Evolutionary conservation across 2,113 vertebrate species (phyloP).

Genomic region (Dasyurus viverrinus): DNA sequence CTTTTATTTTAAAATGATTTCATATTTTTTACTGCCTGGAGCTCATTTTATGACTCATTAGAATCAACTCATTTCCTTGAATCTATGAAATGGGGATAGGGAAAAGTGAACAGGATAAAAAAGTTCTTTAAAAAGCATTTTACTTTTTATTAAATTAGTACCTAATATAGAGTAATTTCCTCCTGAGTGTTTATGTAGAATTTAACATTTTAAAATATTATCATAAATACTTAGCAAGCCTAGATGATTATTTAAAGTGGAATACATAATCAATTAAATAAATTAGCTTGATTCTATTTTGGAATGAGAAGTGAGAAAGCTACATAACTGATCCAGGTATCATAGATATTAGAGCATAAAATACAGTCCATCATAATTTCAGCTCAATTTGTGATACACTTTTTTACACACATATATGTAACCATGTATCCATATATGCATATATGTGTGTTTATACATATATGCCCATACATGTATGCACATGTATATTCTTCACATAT

Average conservation of each 20-base stretch:
- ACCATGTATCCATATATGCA: too few relatives aligned
- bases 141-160: background rate
- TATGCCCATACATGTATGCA: too few relatives aligned
- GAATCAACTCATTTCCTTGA: background rate
- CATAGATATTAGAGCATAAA: background rate
- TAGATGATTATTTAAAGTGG: background rate
- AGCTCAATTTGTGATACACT: background rate
- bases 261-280: background rate
- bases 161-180: background rate
- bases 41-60: background rate
- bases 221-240: background rate
- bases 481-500: too few relatives aligned
- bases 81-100: background rate
- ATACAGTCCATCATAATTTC: background rate
- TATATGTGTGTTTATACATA: too few relatives aligned
- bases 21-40: background rate
- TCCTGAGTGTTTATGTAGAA: background rate
- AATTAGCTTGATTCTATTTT: background rate
- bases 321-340: background rate
- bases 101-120: background rate
- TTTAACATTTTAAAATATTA: background rate
- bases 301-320: background rate
- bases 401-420: too few relatives aligned
- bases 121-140: background rate
- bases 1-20: background rate